Base-by-base conservation (phyloP, 2,113 vertebrate genomes). In the Patagioenas fasciata region DNA sequence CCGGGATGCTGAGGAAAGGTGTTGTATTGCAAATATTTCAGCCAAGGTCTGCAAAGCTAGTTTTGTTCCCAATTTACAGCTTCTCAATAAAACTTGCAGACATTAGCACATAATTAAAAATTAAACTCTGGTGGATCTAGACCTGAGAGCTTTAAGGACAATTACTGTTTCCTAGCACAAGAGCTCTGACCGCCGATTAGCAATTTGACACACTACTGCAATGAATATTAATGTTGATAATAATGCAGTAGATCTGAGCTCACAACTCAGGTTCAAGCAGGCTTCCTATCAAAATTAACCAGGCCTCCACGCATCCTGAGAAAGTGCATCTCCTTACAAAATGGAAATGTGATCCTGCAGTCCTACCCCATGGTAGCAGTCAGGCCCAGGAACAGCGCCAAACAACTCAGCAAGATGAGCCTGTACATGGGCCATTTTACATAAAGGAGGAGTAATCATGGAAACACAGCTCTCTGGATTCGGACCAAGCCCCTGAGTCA, bases 401-500 rank as follows among this genome's bases (percentile, higher is more conserved):
- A 80, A 92, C 89, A 79, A 31, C 77, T 89, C 95, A 88, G 86
- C 89, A 89, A 91, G 92, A 96, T 97, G 92, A 96, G 94, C 95
- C 94, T 78, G 38, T 92, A 56, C 95, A 93, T 86, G 94, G 95
- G 80, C 92, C 91, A 92, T 96, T 97, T 96, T 97, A 96, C 94
- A 84, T 95, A 95, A 95, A 95, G 80, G 65, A 92, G 69, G 32
- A 95, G 64, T 60, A 95, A 93, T 96, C 91, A 95, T 92, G 69
- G 91, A 97, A 96, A 95, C 93, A 93, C 3, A 12, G 94, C 48
- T 91, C 53, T 64, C 91, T 96, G 96, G 94, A 95, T 72, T 60
- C 44, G 81, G 78, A 96, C 89, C 95, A 96, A 94, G 81, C 73
- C 91, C 89, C 91, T 94, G 93, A 96, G 73, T 94, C 90, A 96